phyloP scores from a whole-genome alignment of 1,140 invertebrate genomes.

The Metopolophium dirhodum region DNA sequence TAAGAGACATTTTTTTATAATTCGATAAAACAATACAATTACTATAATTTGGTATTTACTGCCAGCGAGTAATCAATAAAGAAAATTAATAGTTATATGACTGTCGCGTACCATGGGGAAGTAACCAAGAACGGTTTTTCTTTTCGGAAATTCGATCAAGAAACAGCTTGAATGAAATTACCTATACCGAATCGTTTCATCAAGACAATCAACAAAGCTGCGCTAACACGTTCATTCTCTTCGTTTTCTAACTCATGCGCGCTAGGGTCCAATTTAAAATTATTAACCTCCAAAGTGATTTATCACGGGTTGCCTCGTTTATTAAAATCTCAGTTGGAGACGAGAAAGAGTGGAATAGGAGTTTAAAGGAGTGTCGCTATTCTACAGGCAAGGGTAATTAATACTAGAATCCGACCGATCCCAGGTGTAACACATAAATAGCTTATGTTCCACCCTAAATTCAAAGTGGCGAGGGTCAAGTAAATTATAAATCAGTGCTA shows the following conservation, averaged over 20 bases:
- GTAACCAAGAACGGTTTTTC: neutral
- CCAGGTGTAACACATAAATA: conserved; percentile 33
- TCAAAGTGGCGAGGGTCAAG: neutral
- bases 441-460: neutral
- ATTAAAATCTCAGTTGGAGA: conserved; percentile 29
- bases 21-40: too few relatives aligned
- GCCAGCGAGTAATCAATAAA: neutral
- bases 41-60: neutral
- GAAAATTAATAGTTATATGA: neutral
- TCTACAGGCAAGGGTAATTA: neutral
- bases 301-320: neutral
- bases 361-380: neutral
- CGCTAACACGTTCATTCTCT: neutral
- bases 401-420: neutral
- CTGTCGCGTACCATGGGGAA: neutral
- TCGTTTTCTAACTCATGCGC: neutral
- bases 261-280: conserved; percentile 27
- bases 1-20: neutral
- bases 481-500: conserved; percentile 14
- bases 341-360: neutral
- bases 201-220: neutral
- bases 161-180: neutral
- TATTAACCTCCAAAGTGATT: conserved; percentile 31
- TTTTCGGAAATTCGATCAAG: neutral
- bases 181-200: neutral